These are phyloP conservation scores for Garra rufa DNA, from an alignment of 2,113 vertebrate genomes.

Conservation along the genomic window DNA sequence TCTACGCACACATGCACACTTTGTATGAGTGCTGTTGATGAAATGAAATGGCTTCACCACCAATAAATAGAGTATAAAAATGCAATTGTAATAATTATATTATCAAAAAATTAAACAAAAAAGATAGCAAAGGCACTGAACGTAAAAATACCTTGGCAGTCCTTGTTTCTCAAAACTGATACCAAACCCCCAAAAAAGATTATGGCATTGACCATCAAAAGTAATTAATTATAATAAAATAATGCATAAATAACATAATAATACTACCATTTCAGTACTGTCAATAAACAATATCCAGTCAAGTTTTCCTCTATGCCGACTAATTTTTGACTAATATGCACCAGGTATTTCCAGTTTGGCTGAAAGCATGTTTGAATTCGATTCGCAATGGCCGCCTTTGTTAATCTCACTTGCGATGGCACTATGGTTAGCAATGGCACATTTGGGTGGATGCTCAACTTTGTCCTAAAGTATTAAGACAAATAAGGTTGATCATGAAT, in stretches of 20 bases:
- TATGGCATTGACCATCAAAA: constrained; percentile 72
- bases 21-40: constrained; percentile 62
- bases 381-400: constrained; percentile 49
- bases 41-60: constrained; percentile 92
- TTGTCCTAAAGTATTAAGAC: background rate
- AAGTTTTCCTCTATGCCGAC: constrained; percentile 92
- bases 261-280: constrained; percentile 74
- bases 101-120: constrained; percentile 79
- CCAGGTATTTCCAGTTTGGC: constrained; percentile 94
- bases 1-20: constrained; percentile 57
- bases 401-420: constrained; percentile 37
- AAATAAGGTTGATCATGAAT: constrained; percentile 19
- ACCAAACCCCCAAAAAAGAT: constrained; percentile 59
- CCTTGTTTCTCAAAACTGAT: constrained; percentile 68
- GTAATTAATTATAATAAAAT: constrained; percentile 80
- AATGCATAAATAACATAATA: constrained; percentile 88
- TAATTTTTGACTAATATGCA: constrained; percentile 74
- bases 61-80: constrained; percentile 98
- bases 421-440: constrained; percentile 39
- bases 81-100: constrained; percentile 89
- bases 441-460: constrained; percentile 27
- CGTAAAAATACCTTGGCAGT: constrained; percentile 75
- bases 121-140: constrained; percentile 78
- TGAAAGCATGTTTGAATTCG: constrained; percentile 77
- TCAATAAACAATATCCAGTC: constrained; percentile 92